phyloP scores from a whole-genome alignment of 2,113 vertebrate species.

The Spheniscus mendiculus region DNA sequence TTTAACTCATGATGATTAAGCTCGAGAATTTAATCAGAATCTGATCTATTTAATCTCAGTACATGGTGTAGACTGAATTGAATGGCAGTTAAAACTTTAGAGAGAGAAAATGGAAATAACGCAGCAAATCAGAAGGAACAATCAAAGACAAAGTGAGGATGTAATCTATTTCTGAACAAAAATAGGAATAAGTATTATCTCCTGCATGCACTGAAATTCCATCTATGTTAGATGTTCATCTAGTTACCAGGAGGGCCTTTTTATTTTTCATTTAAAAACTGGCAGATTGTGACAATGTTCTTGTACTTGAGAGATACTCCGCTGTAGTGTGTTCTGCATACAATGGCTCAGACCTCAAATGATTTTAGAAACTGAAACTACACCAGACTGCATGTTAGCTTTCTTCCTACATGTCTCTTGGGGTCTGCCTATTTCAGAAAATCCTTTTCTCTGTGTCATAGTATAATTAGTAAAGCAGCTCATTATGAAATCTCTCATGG shows the following conservation, averaged over 20 bases:
- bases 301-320: not conserved
- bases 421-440: not conserved
- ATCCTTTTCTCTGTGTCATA: not conserved
- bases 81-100: not conserved
- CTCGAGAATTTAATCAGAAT: not conserved
- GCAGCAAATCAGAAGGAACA: not conserved
- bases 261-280: not conserved
- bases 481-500: not conserved
- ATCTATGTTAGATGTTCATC: not conserved
- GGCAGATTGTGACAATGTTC: not conserved
- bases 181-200: not conserved
- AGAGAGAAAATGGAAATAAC: not conserved
- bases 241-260: not conserved
- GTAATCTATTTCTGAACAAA: conserved; percentile 4
- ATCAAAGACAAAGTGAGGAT: not conserved
- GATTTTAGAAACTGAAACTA: not conserved
- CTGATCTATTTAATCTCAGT: not conserved
- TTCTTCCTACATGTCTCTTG: not conserved
- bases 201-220: not conserved
- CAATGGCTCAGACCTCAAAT: not conserved
- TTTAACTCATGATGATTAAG: not conserved
- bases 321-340: not conserved
- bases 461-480: not conserved
- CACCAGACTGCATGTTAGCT: not conserved
- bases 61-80: not conserved